Conservation (phyloP, 1,140 invertebrate species). For the Drosophila kikkawai region DNA sequence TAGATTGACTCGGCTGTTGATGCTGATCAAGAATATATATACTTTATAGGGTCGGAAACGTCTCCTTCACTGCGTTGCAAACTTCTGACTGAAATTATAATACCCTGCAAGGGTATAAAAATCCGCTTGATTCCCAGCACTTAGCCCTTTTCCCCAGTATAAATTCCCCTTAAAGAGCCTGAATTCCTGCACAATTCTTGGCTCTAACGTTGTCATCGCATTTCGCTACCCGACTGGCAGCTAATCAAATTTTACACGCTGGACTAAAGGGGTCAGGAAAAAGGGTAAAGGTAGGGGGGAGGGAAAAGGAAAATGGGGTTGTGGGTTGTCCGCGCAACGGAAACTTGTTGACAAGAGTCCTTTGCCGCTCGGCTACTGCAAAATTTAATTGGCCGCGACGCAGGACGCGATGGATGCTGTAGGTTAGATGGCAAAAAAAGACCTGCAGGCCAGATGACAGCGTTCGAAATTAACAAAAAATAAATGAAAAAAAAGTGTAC, state of each 20-base stretch:
- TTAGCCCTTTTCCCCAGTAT: background rate
- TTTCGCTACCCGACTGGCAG: slow-evolving; percentile 18
- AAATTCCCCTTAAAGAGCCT: background rate
- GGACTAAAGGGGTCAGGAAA: slow-evolving; percentile 6
- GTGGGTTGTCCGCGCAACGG: slow-evolving; percentile 5
- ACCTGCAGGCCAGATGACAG: slow-evolving; percentile 10
- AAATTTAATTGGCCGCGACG: slow-evolving; percentile 31
- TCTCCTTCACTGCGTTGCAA: too few species aligned
- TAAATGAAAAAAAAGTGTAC: slow-evolving; percentile 14
- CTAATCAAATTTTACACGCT: slow-evolving; percentile 57
- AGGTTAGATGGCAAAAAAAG: slow-evolving; percentile 6
- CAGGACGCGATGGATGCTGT: slow-evolving; percentile 13
- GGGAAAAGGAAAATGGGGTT: background rate
- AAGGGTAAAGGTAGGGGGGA: background rate
- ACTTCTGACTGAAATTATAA: too few species aligned
- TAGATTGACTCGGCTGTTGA: too few species aligned
- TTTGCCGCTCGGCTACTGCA: background rate
- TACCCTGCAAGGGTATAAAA: too few species aligned
- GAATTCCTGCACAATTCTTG: slow-evolving; percentile 1
- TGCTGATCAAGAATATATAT: too few species aligned
- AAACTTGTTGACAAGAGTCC: slow-evolving; percentile 52
- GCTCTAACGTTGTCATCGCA: slow-evolving; percentile 7
- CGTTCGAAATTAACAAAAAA: slow-evolving; percentile 46
- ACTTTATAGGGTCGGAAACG: too few species aligned
- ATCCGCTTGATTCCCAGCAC: background rate